A percentile compares a stretch with the other conserved stretches of the same genome.
phyloP scores from a whole-genome alignment of 2,797 vertebrate genomes.

The Oreochromis grahami region DNA sequence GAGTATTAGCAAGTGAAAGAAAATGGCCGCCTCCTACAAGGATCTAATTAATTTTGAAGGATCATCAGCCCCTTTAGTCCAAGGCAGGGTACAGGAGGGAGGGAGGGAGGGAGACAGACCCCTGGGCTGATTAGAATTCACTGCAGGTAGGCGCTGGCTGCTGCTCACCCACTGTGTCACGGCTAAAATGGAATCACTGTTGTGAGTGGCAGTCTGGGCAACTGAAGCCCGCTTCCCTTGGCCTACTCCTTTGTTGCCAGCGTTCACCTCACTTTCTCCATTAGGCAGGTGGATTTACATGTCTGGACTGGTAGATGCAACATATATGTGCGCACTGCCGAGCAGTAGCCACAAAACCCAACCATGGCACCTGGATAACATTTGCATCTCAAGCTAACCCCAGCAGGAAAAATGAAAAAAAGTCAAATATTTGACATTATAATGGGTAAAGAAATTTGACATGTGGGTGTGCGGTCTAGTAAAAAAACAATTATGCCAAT shows the following conservation, averaged over 20 bases:
- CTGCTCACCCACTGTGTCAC: constrained; percentile 97
- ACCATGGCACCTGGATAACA: constrained; percentile 33
- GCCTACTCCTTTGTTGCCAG: constrained; percentile 73
- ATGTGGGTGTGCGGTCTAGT: background rate
- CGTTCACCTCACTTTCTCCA: constrained; percentile 77
- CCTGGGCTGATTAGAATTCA: constrained; percentile 99
- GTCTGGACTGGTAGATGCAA: constrained; percentile 41
- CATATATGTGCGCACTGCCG: constrained; percentile 60
- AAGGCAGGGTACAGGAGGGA: constrained; percentile 86
- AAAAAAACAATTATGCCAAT: background rate
- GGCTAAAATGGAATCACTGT: constrained; percentile 87
- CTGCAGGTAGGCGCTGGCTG: constrained; percentile 98
- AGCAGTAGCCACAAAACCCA: background rate
- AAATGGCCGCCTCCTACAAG: constrained; percentile 80
- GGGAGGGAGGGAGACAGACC: constrained; percentile 77
- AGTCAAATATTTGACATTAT: constrained; percentile 38
- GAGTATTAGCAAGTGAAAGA: constrained; percentile 68
- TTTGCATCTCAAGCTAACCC: constrained; percentile 21
- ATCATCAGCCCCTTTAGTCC: constrained; percentile 96
- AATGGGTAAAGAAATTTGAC: constrained; percentile 24
- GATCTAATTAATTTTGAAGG: constrained; percentile 99
- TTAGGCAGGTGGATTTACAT: constrained; percentile 74
- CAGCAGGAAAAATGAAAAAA: constrained; percentile 9
- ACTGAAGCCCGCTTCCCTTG: constrained; percentile 67
- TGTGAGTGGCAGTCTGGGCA: constrained; percentile 78